Conservation (phyloP, 2,888 invertebrate species). For the Cheilosia vernalis region DNA sequence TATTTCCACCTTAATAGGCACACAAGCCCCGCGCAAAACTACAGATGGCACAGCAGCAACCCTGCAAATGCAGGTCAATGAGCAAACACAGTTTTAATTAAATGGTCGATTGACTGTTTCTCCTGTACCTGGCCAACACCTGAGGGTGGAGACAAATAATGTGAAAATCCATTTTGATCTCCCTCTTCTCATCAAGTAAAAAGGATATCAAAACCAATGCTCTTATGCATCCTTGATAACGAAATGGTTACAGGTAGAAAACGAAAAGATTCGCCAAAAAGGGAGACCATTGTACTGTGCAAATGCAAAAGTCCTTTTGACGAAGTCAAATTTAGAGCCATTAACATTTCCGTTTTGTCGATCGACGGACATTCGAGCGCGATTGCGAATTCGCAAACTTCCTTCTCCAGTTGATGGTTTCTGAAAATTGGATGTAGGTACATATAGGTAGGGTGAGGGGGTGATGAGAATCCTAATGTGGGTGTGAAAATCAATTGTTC, state of each 20-base stretch:
- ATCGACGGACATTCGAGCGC: constrained; percentile 27
- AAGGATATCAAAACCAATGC: constrained; percentile 15
- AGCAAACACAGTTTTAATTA: constrained; percentile 75
- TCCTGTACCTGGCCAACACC: constrained; percentile 11
- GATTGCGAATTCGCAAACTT: constrained; percentile 25
- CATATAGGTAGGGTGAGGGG: neutral
- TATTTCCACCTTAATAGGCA: constrained; percentile 60
- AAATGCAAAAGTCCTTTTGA: constrained; percentile 60
- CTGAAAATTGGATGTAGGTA: neutral
- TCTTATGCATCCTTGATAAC: constrained; percentile 42
- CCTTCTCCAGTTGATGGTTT: neutral
- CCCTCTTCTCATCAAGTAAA: neutral
- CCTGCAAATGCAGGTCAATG: constrained; percentile 67
- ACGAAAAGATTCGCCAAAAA: constrained; percentile 8
- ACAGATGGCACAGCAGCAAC: constrained; percentile 46
- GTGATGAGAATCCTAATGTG: neutral
- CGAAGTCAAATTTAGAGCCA: constrained; percentile 58
- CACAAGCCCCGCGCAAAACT: constrained; percentile 35
- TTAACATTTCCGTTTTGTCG: constrained; percentile 49
- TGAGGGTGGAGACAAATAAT: neutral
- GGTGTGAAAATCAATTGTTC: constrained; percentile 48
- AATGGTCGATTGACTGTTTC: constrained; percentile 70
- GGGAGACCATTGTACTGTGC: constrained; percentile 33
- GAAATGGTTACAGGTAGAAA: constrained; percentile 21
- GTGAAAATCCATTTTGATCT: constrained; percentile 48